Evolutionary conservation across 2,888 invertebrate species (phyloP).

Genomic region (Didymodactylos carnosus): DNA sequence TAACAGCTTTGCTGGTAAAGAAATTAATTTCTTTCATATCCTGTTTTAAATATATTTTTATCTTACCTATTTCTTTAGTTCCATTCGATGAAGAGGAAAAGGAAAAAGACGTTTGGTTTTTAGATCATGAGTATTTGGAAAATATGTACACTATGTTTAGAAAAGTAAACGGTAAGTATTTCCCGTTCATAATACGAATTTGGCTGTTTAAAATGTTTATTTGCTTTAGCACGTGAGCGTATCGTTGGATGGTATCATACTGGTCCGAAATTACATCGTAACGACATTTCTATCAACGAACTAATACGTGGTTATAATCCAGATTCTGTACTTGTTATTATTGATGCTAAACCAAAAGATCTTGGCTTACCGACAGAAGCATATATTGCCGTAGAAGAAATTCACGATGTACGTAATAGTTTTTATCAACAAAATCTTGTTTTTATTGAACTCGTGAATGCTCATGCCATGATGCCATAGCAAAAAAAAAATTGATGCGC

Average conservation of each 20-base stretch:
- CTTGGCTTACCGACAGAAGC: conserved; percentile 94
- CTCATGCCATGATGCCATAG: too few relatives aligned
- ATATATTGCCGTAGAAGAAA: conserved; percentile 91
- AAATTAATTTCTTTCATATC: not conserved
- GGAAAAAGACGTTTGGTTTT: conserved; percentile 94
- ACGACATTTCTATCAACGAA: conserved; percentile 94
- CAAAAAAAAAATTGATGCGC: too few relatives aligned
- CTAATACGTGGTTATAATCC: conserved; percentile 79
- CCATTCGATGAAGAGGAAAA: conserved; percentile 99
- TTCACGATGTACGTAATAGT: conserved; percentile 55
- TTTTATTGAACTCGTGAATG: too few relatives aligned
- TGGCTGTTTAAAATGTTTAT: not conserved
- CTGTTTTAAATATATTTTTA: not conserved
- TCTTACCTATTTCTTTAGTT: conserved; percentile 45
- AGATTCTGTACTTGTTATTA: conserved; percentile 50
- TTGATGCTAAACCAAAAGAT: conserved; percentile 41
- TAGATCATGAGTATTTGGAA: conserved; percentile 96
- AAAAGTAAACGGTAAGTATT: conserved; percentile 65
- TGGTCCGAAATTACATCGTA: conserved; percentile 90
- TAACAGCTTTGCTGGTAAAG: conserved; percentile 90
- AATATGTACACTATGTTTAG: conserved; percentile 99
- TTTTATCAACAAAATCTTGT: not conserved
- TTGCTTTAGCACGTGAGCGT: conserved; percentile 56
- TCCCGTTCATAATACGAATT: not conserved
- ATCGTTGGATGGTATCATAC: conserved; percentile 99